Base-by-base conservation (phyloP, 2,113 vertebrate genomes). In the Seriola rivoliana region DNA sequence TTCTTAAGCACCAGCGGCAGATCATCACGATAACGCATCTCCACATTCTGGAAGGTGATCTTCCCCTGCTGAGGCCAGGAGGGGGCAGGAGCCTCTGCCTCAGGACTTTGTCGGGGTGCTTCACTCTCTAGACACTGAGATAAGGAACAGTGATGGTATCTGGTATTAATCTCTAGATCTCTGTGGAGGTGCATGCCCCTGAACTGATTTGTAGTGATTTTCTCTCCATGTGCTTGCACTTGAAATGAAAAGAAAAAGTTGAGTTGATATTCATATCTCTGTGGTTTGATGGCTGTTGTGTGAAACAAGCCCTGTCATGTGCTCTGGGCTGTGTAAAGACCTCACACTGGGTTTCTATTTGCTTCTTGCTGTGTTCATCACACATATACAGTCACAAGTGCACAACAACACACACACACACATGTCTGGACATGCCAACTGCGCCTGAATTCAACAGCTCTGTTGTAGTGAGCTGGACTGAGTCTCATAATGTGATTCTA, bases 1-100 rank as follows among this genome's bases (percentile, higher is more conserved):
- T 88, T 93, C 86, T 95, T 96, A 13, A 96, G 93, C 54, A 95
- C 96, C 69, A 95, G 86, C 0, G 95, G 96, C 74, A 96, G 93
- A 74, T 91, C 71, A 6, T 94, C 87, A 11, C 92, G 94, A 88
- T 96, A 96, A 34, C 94, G 82, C 95, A 96, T 95, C 85, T 95
- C 93, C 80, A 96, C 96, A 69, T 95, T 89, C 86, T 95, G 88
- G 89, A 96, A 96, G 69, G 72, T 91, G 81, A 96, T 93, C 64
- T 80, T 85, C 78, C 96, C 96, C 46, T 92, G 82, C 72, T 94
- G 85, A 44, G 95, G 96, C 96, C 96, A 96, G 89, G 88, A 88
- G 79, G 92, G 87, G 74, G 87, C 85, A 80, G 93, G 88, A 86
- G 87, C 16, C 16, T 84, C 64, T 36, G 82, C 76, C n/a, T 88